Evolutionary conservation across 2,797 vertebrate species (phyloP), one percentile per base, ranked within the genome.

Genomic region (Aeoliscus strigatus): DNA sequence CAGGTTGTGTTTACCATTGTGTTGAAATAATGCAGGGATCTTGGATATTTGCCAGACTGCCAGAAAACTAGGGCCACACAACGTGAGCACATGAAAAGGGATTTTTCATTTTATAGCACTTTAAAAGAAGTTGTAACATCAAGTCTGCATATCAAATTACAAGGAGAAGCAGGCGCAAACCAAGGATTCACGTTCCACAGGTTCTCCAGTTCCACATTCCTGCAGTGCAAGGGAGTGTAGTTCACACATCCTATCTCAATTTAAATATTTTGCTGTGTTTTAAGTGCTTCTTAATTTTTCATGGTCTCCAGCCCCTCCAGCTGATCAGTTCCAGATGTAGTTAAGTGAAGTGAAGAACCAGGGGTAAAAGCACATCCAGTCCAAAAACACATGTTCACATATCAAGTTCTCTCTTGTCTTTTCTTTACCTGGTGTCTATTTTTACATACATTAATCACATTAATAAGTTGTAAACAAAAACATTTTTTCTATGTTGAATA

Each of bases 261-360:
- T 82, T 74, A 80, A 84, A 84, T 73, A 78, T 82, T 82, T 83
- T 66, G 70, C 64, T 30, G 52, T 45, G 51, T 79, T 82, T 77
- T 70, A 81, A 81, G 70, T 73, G 76, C 70, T 85, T 80, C 62
- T 76, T 84, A 77, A 79, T 82, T 86, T 83, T 81, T 81, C 61
- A 71, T 28, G 38, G 47, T 60, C 56, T 80, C 71, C 42, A 44
- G 42, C 34, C 27, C 47, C 60, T 60, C 55, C 38, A 73, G 35
- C 61, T 78, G 73, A 84, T 83, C 27, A 57, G 23, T 83, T 85
- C 80, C 82, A 87, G 80, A 85, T 85, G 86, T 75, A 60, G 6
- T 35, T 73, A 3, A 53, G 63, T 64, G 60, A 77, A n/a, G 51
- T 43, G 61, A 61, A 62, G 65, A 76, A 60, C 45, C 25, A 50